Percentiles rank a stretch among this genome's conserved stretches.
Evolutionary conservation across 2,888 invertebrate species (phyloP).

Genomic region (Eupithecia exiguata): DNA sequence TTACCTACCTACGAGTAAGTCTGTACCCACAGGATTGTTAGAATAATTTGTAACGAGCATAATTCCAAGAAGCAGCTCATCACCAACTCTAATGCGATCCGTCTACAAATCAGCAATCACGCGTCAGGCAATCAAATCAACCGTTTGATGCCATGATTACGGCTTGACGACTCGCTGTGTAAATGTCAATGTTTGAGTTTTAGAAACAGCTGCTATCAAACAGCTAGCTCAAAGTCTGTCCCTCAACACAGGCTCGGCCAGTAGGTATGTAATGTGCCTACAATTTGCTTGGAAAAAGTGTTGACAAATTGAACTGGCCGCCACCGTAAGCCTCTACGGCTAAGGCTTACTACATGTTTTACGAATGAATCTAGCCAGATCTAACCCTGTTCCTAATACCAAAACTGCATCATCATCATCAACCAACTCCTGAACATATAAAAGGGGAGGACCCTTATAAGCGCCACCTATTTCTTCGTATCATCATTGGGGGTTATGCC

Average conservation of each 20-base stretch:
- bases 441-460: too few relatives aligned
- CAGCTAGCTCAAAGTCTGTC: conserved; percentile 1
- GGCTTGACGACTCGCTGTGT: conserved; percentile 22
- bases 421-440: too few relatives aligned
- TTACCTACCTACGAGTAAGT: not conserved
- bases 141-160: conserved; percentile 41
- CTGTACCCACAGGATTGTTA: not conserved
- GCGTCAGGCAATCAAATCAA: conserved; percentile 35
- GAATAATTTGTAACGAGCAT: not conserved
- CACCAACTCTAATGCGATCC: conserved; percentile 14
- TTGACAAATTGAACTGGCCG: too few relatives aligned
- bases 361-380: too few relatives aligned
- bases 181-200: conserved; percentile 43
- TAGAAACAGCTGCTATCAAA: not conserved
- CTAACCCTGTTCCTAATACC: too few relatives aligned
- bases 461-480: too few relatives aligned
- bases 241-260: not conserved
- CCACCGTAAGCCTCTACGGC: too few relatives aligned
- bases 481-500: too few relatives aligned
- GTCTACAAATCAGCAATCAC: conserved; percentile 33
- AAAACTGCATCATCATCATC: too few relatives aligned
- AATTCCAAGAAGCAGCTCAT: not conserved
- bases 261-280: too few relatives aligned
- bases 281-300: too few relatives aligned
- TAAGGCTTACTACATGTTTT: too few relatives aligned